Base-by-base conservation (phyloP, 2,113 vertebrate species). In the Macquaria australasica region DNA sequence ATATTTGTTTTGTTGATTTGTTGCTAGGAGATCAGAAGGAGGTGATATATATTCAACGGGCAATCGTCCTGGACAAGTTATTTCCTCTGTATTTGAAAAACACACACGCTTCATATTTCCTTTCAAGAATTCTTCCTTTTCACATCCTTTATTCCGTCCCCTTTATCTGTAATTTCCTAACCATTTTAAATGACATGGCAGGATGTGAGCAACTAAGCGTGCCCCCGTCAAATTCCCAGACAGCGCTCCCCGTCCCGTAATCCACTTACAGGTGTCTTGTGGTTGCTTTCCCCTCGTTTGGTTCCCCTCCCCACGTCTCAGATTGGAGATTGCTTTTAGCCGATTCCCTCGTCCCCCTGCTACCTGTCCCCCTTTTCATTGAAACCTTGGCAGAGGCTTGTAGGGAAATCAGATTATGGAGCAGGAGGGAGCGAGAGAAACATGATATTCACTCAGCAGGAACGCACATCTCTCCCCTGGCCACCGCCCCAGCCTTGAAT, bases 221-320 rank as follows among this genome's bases (percentile, higher is more conserved):
- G 82, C 60, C 73, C 71, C 78, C 5, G 53, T 75, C 76, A 72
- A 81, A 90, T 93, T 90, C 88, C 91, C 86, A 93, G 87, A 91
- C 85, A 63, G 50, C 16, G 64, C 67, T 72, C 73, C 58, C n/a
- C 16, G 10, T 69, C 68, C 82, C 31, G 4, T 95, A 95, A 95
- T 95, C 94, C 89, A 92, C 87, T 96, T 94, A 91, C 85, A 93
- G 90, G 87, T 94, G 89, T 85, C 87, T 88, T 51, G 82, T 20
- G 81, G 80, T 45, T 66, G 74, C 84, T 88, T 89, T 83, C 73
- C 69, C 60, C 60, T 83, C 45, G 6, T 18, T 56, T 53, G n/a
- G 41, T 48, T 78, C 77, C 67, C 79, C 60, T 50, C 84, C 74
- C 45, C 41, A 11, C 14, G 11, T 82, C 77, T 87, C 82, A 28